phyloP scores from a whole-genome alignment of 2,888 invertebrate species.

The Ephialtes manifestator region DNA sequence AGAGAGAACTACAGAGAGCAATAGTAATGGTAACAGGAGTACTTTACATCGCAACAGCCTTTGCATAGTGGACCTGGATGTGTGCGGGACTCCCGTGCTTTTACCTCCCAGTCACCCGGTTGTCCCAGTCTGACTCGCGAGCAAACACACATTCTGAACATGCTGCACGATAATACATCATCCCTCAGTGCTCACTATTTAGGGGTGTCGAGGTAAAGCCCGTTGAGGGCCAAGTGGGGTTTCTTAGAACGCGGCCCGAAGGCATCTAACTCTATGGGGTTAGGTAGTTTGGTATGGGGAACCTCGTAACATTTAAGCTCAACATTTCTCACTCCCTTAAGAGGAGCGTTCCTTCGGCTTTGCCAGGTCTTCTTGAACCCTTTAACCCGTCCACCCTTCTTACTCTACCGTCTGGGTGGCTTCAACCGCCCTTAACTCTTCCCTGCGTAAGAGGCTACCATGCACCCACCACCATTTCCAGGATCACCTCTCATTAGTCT shows the following conservation, averaged over 20 bases:
- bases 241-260: constrained; percentile 56
- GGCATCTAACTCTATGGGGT: constrained; percentile 33
- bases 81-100: constrained; percentile 39
- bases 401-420: constrained; percentile 66
- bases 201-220: constrained; percentile 26
- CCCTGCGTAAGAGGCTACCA: not conserved
- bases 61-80: constrained; percentile 34
- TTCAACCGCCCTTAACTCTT: constrained; percentile 44
- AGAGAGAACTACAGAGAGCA: constrained; percentile 48
- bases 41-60: constrained; percentile 66
- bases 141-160: constrained; percentile 77
- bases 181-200: constrained; percentile 75
- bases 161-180: constrained; percentile 84
- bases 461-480: constrained; percentile 70
- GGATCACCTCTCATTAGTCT: constrained; percentile 85
- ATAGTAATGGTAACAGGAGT: constrained; percentile 61
- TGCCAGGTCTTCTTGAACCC: constrained; percentile 81
- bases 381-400: constrained; percentile 77
- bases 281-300: constrained; percentile 57
- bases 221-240: constrained; percentile 53
- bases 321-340: constrained; percentile 85
- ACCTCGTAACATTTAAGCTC: constrained; percentile 84
- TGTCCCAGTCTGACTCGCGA: constrained; percentile 28
- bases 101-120: constrained; percentile 36
- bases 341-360: constrained; percentile 75